Conservation (phyloP, 2,888 invertebrate species). For the Gnatocerus cornutus region DNA sequence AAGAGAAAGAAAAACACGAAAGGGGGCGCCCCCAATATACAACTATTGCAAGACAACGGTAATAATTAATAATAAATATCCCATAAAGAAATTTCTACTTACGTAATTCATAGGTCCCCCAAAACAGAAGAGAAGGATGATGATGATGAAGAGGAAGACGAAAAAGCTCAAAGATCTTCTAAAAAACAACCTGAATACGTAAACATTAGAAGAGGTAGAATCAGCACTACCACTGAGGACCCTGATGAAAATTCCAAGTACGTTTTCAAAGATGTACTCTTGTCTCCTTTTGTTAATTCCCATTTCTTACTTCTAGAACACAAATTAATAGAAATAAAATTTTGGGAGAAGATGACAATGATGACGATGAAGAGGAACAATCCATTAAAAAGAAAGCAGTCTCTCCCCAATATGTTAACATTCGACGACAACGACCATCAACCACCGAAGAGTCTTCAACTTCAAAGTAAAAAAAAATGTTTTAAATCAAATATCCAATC, state of each 20-base stretch:
- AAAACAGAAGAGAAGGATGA: slow-evolving; percentile 56
- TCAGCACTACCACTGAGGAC: slow-evolving; percentile 68
- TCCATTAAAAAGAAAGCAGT: slow-evolving; percentile 58
- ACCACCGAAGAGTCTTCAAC: slow-evolving; percentile 71
- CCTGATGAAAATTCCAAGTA: slow-evolving; percentile 57
- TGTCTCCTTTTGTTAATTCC: too few species aligned
- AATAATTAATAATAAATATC: not conserved
- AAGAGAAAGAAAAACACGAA: slow-evolving; percentile 66
- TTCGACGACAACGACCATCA: slow-evolving; percentile 78
- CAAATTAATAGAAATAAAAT: slow-evolving; percentile 60
- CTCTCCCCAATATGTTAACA: slow-evolving; percentile 81
- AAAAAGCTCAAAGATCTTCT: slow-evolving; percentile 64
- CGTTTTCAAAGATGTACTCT: not conserved
- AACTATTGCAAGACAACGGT: slow-evolving; percentile 66
- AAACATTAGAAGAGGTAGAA: slow-evolving; percentile 78
- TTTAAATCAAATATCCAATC: not conserved
- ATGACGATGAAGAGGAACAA: slow-evolving; percentile 53
- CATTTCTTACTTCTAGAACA: slow-evolving; percentile 51
- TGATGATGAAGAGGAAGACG: slow-evolving; percentile 58
- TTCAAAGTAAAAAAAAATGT: slow-evolving; percentile 69
- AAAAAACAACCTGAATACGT: slow-evolving; percentile 76
- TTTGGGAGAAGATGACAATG: slow-evolving; percentile 56
- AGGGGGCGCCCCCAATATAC: slow-evolving; percentile 71
- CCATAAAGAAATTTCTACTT: not conserved
- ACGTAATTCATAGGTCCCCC: slow-evolving; percentile 46